Conservation (phyloP, 2,113 vertebrate species). For the Corydoras maculifer region DNA sequence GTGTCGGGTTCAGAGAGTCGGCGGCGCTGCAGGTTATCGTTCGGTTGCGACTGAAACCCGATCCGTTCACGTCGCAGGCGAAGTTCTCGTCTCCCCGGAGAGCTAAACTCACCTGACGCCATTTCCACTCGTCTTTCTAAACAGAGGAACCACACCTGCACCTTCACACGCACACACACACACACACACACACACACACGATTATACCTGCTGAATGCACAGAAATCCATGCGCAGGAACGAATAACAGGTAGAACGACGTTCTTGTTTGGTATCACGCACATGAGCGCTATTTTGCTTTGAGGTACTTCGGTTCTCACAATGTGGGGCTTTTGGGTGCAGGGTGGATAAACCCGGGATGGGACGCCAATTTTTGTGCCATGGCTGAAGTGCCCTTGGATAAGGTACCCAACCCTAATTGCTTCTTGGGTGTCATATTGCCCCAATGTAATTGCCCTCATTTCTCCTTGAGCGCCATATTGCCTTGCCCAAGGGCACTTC, state of each 20-base stretch:
- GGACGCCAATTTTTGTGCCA: too few species aligned
- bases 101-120: constrained; percentile 9
- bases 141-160: not conserved
- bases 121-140: not conserved
- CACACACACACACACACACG: not conserved
- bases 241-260: not conserved
- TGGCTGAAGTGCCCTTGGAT: too few species aligned
- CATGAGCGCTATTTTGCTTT: too few species aligned
- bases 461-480: too few species aligned
- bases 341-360: too few species aligned
- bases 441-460: too few species aligned
- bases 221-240: not conserved
- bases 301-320: too few species aligned
- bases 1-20: too few species aligned
- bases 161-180: not conserved
- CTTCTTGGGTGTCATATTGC: too few species aligned
- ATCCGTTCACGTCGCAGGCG: constrained; percentile 46
- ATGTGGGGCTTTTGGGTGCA: too few species aligned
- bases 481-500: too few species aligned
- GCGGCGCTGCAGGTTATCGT: constrained; percentile 50
- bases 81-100: not conserved
- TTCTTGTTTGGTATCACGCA: not conserved
- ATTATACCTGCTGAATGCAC: not conserved
- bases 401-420: too few species aligned
- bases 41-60: constrained; percentile 62